phyloP scores from a whole-genome alignment of 2,797 vertebrate species.

The Erpetoichthys calabaricus region DNA sequence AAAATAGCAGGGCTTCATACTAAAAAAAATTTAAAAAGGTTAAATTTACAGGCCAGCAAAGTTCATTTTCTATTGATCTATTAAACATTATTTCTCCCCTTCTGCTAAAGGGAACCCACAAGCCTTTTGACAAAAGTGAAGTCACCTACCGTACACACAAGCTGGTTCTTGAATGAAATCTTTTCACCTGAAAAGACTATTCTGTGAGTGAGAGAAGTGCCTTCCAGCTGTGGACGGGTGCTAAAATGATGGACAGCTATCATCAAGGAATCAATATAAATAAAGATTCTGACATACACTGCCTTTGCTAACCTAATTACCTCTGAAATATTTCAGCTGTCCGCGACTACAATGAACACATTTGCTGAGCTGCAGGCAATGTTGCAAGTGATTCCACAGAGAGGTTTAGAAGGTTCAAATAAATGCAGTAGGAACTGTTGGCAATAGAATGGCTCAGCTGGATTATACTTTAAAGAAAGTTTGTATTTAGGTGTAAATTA shows the following conservation, averaged over 20 bases:
- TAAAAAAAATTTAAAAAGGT: no score
- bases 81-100: no score
- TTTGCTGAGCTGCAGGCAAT: background rate
- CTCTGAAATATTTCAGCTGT: background rate
- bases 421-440: background rate
- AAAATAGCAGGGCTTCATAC: no score
- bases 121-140: background rate
- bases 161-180: background rate
- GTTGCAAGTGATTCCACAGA: background rate
- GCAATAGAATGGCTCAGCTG: background rate
- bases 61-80: no score
- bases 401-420: background rate
- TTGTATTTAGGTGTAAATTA: no score
- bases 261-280: slow-evolving; percentile 2
- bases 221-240: background rate
- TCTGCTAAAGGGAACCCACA: no score
- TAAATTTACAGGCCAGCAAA: no score
- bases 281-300: background rate
- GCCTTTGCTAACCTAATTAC: background rate
- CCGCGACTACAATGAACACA: background rate
- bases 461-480: no score
- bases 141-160: background rate
- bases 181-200: background rate
- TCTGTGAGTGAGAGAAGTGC: background rate
- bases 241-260: slow-evolving; percentile 2